Percentiles rank a stretch among this genome's conserved stretches.
Evolutionary conservation across 2,113 vertebrate genomes (phyloP).

Genomic region (Verasper variegatus): DNA sequence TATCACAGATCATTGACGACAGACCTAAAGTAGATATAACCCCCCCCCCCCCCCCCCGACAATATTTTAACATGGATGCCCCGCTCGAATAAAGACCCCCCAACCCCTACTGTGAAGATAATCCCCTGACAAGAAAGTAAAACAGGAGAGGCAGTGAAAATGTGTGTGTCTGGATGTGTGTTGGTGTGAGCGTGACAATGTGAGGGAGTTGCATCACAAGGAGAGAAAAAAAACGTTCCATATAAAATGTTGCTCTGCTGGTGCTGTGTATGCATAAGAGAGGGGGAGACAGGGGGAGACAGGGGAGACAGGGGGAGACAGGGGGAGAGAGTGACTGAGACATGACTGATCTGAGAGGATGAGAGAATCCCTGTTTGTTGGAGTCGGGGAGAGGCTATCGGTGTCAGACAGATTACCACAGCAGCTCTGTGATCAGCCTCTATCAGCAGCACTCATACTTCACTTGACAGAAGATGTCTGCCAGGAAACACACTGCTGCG

Average conservation of each 20-base stretch:
- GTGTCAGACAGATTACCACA: conserved; percentile 45
- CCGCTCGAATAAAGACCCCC: conserved; percentile 30
- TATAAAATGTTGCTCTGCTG: too few relatives aligned
- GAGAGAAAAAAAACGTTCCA: neutral
- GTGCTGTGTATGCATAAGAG: neutral
- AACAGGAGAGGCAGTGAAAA: neutral
- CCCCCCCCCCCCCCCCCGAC: neutral
- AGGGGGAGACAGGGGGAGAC: neutral
- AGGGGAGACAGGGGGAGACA: neutral
- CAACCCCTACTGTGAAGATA: conserved; percentile 53
- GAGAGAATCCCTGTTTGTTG: conserved; percentile 28
- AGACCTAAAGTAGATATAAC: conserved; percentile 28
- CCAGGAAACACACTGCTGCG: neutral
- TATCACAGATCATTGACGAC: neutral
- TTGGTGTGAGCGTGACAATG: neutral
- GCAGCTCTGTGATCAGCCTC: conserved; percentile 52
- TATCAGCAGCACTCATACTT: conserved; percentile 36
- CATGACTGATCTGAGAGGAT: conserved; percentile 25
- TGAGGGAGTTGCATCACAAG: neutral
- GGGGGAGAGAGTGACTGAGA: conserved; percentile 9
- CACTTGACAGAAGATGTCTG: conserved; percentile 25
- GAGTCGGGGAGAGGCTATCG: conserved; percentile 30
- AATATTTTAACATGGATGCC: neutral
- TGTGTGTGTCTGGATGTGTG: neutral
- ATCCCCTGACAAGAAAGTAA: conserved; percentile 44